Base-by-base conservation (phyloP, 2,113 vertebrate genomes). In the Pseudopipra pipra region DNA sequence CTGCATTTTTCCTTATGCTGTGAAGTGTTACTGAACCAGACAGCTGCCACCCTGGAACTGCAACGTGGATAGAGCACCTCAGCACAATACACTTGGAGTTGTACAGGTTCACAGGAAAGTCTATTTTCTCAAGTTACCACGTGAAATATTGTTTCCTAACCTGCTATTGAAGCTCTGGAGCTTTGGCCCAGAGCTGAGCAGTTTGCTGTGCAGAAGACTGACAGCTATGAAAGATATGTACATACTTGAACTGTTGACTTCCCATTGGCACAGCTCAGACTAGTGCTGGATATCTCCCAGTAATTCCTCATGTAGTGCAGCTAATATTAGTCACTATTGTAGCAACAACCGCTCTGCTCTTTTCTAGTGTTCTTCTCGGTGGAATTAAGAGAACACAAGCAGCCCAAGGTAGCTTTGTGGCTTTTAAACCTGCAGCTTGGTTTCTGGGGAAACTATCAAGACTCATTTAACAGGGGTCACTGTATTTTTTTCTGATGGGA, bases 181-280 rank as follows among this genome's bases (percentile, higher is more conserved):
- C 73, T 88, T 86, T 88, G 65, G 62, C 78, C 62, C 51, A 22
- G 52, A 83, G 70, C 74, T 65, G 55, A 86, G 67, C 68, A 79
- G 55, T 84, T 65, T 49, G 44, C 59, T 35, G 1, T 52, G 59
- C 46, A 31, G 11, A 62, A 90, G 89, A 94, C 52, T 68, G 85
- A 94, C 90, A 96, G 75, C 91, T 90, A 66, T 56, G 70, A 83
- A 86, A 83, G 81, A 82, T 87, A 73, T 3, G 21, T 94, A 93
- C 20, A 3, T 85, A 77, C 56, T 72, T 92, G 90, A 96, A 97
- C 97, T 94, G 72, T 68, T 96, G 86, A 95, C 95, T 96, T 93
- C 30, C 62, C 61, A 12, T 82, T 96, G 96, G 94, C 97, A 96
- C 66, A 80, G 59, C 92, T 83, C 79, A 84, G 83, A 49, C 66